These are phyloP conservation scores for Corythoichthys intestinalis DNA, from an alignment of 2,113 vertebrate species.

Conservation along the genomic window DNA sequence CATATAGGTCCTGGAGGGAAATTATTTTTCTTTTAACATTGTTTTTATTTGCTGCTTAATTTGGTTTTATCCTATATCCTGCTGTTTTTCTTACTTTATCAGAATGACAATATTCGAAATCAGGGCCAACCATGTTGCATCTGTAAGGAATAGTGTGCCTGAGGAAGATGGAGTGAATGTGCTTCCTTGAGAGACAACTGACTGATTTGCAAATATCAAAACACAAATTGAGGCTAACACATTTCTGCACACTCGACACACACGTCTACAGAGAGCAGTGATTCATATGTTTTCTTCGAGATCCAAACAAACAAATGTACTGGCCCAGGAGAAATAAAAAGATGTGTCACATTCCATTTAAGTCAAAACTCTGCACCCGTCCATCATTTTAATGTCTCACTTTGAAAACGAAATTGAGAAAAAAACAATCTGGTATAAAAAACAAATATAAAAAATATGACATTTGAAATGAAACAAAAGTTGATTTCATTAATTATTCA, in stretches of 20 bases:
- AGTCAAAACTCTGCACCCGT: background rate
- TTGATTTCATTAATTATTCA: background rate
- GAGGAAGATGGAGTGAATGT: constrained; percentile 66
- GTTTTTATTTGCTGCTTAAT: too few relatives aligned
- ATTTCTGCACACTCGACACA: background rate
- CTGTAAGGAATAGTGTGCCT: constrained; percentile 51
- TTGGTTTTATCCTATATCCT: too few relatives aligned
- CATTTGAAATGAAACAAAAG: background rate
- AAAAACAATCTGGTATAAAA: background rate
- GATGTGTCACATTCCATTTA: constrained; percentile 6
- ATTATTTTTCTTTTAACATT: too few relatives aligned
- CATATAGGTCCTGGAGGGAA: too few relatives aligned
- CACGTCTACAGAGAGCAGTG: background rate
- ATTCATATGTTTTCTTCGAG: background rate
- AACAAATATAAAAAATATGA: background rate
- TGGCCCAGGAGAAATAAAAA: constrained; percentile 5
- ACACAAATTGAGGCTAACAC: constrained; percentile 7
- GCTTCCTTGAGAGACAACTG: constrained; percentile 51
- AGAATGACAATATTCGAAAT: background rate
- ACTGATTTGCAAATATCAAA: constrained; percentile 3
- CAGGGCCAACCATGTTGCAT: background rate
- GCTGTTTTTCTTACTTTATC: too few relatives aligned
- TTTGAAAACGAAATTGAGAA: background rate
- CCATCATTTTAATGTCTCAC: constrained; percentile 1
- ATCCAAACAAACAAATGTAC: background rate